Evolutionary conservation across 2,797 vertebrate genomes (phyloP).

Genomic region (Menidia menidia): DNA sequence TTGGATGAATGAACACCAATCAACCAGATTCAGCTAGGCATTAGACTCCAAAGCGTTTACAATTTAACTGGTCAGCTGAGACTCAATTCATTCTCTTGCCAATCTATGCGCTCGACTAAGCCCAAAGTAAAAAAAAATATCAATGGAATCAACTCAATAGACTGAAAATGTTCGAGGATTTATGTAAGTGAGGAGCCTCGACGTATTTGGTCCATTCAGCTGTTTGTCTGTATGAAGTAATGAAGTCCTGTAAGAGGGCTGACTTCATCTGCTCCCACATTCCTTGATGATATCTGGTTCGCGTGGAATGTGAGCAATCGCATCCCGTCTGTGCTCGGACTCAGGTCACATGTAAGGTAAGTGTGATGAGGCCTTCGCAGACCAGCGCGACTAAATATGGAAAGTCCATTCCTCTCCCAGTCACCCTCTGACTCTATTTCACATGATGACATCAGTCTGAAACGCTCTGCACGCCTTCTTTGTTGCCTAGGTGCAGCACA

Average conservation of each 20-base stretch:
- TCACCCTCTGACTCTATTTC: conserved; percentile 33
- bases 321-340: conserved; percentile 49
- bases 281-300: conserved; percentile 31
- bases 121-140: not conserved
- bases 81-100: not conserved
- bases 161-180: no score
- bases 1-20: not conserved
- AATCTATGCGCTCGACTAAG: conserved; percentile 1
- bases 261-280: conserved; percentile 4
- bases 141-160: no score
- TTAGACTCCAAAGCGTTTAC: no score
- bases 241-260: not conserved
- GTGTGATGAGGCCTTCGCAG: conserved; percentile 37
- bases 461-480: conserved; percentile 47
- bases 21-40: not conserved
- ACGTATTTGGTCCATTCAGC: not conserved
- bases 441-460: conserved; percentile 72
- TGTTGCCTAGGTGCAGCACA: conserved; percentile 71
- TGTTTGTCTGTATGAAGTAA: no score
- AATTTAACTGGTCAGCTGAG: not conserved
- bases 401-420: conserved; percentile 44
- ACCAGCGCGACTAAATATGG: conserved; percentile 73
- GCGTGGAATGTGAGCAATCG: conserved; percentile 46
- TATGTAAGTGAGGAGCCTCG: not conserved
- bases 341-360: conserved; percentile 59